A percentile compares a stretch with the other conserved stretches of the same genome.
Evolutionary conservation across 2,113 vertebrate genomes (phyloP).

Genomic region (Felis catus): F.catus_Fca126_mat1.0 CM031419.1:186076501-186077000

Average conservation of each 20-base stretch:
- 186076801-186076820: neutral
- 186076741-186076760: neutral
- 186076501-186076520: neutral
- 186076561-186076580: too few relatives aligned
- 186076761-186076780: neutral
- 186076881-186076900: slow-evolving; percentile 28
- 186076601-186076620: too few relatives aligned
- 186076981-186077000: neutral
- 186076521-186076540: too few relatives aligned
- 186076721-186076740: slow-evolving; percentile 38
- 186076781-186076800: neutral
- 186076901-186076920: neutral
- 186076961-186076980: neutral
- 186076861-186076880: neutral
- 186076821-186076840: neutral
- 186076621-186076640: too few relatives aligned
- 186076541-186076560: too few relatives aligned
- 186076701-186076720: too few relatives aligned
- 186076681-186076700: too few relatives aligned
- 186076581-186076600: too few relatives aligned
- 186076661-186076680: too few relatives aligned
- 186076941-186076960: neutral
- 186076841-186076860: neutral
- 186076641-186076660: too few relatives aligned
- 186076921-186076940: neutral